A percentile compares a stretch with the other conserved stretches of the same genome.
These are phyloP conservation scores for Ethmia dodecea DNA, from an alignment of 2,888 invertebrate genomes.

Conservation along the genomic window DNA sequence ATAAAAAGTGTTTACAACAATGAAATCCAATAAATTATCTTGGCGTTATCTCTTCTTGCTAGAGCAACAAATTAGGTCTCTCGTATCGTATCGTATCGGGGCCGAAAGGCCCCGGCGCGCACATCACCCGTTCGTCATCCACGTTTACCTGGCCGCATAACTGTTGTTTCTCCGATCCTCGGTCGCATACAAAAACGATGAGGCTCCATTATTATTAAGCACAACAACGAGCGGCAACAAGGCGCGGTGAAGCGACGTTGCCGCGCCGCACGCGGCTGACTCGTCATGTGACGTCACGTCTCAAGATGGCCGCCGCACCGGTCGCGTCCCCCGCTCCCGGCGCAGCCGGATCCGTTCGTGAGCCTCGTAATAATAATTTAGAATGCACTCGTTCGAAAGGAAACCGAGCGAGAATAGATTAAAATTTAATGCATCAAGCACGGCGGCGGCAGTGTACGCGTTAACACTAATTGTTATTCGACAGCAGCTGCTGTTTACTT, in stretches of 20 bases:
- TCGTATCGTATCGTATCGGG: background rate
- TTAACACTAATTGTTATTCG: conserved; percentile 66
- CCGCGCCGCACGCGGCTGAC: conserved; percentile 65
- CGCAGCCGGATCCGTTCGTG: conserved; percentile 65
- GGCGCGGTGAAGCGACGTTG: conserved; percentile 59
- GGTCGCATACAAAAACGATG: conserved; percentile 61
- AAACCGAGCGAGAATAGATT: conserved; percentile 71
- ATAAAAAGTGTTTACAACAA: no score
- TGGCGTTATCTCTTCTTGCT: no score
- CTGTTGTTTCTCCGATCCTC: conserved; percentile 65
- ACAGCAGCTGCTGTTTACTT: conserved; percentile 70
- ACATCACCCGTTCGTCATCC: conserved; percentile 35
- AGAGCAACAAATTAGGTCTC: no score
- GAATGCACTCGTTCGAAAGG: conserved; percentile 69
- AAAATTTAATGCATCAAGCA: conserved; percentile 68
- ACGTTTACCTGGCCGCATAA: conserved; percentile 65
- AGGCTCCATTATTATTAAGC: conserved; percentile 62
- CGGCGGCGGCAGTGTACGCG: conserved; percentile 50
- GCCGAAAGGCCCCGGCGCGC: conserved; percentile 7
- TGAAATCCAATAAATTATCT: no score
- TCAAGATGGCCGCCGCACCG: conserved; percentile 76
- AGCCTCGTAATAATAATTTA: conserved; percentile 66
- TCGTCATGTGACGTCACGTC: conserved; percentile 78
- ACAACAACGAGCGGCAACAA: conserved; percentile 64
- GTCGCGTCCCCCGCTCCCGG: conserved; percentile 50